phyloP scores from a whole-genome alignment of 2,888 invertebrate genomes.

The Scaptomyza parva region DNA sequence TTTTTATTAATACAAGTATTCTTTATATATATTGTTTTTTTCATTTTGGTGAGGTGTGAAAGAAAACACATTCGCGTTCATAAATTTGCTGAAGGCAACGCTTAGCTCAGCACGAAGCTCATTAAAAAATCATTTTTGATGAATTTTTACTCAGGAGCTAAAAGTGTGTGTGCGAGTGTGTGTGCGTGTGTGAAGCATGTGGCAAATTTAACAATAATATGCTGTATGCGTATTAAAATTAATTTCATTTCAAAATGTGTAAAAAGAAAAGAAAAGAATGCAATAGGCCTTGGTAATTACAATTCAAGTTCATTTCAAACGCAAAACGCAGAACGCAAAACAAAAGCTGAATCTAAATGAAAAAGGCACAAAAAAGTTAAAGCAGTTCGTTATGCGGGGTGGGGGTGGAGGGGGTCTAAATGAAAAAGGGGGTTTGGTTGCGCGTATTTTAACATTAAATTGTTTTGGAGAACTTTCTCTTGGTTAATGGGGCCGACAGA shows the following conservation, averaged over 20 bases:
- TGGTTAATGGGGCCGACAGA: constrained; percentile 15
- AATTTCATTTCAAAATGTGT: constrained; percentile 51
- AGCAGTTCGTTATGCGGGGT: background rate
- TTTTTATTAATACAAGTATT: constrained; percentile 62
- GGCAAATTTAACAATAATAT: constrained; percentile 54
- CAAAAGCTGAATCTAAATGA: constrained; percentile 47
- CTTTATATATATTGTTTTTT: background rate
- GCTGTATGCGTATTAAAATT: constrained; percentile 61
- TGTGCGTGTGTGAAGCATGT: constrained; percentile 20
- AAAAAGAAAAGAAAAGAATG: constrained; percentile 10
- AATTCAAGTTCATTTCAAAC: constrained; percentile 76
- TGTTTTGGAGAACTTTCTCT: constrained; percentile 68
- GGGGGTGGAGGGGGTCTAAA: too few species aligned
- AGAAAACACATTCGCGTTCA: constrained; percentile 52
- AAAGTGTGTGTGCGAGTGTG: too few species aligned
- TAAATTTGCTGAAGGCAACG: constrained; percentile 36
- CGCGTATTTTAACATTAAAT: constrained; percentile 70
- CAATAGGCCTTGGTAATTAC: constrained; percentile 70
- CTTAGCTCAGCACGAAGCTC: constrained; percentile 58
- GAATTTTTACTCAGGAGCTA: constrained; percentile 44
- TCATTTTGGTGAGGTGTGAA: constrained; percentile 70
- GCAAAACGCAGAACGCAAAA: constrained; percentile 30
- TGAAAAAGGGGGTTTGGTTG: background rate
- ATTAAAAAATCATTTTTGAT: constrained; percentile 80
- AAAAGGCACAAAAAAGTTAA: constrained; percentile 56